Evolutionary conservation across 2,113 vertebrate species (phyloP).

Genomic region (Eolophus roseicapilla): DNA sequence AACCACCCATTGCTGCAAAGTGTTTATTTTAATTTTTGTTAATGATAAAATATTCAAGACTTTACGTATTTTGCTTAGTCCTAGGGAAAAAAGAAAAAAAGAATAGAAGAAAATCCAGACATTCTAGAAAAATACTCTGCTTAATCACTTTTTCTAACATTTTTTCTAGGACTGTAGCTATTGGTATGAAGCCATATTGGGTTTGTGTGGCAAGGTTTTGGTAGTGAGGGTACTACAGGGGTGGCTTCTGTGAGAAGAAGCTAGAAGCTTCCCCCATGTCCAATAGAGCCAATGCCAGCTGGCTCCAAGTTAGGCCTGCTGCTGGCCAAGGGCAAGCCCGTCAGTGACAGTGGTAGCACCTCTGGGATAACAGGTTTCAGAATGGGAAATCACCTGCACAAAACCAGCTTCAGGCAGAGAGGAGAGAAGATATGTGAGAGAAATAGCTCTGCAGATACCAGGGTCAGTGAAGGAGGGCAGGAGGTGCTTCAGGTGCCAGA

Average conservation of each 20-base stretch:
- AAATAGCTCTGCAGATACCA: neutral
- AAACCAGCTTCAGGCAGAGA: neutral
- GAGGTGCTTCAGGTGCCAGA: neutral
- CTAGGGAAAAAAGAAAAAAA: neutral
- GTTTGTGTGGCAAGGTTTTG: neutral
- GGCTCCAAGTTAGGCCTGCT: neutral
- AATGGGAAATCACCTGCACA: neutral
- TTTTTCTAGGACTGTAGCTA: neutral
- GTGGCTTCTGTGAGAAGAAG: neutral
- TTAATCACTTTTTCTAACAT: neutral
- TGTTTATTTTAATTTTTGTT: neutral
- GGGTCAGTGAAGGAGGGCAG: neutral
- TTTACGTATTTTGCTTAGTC: neutral
- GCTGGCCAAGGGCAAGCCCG: neutral
- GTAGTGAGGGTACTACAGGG: neutral
- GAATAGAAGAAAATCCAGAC: neutral
- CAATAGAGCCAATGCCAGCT: neutral
- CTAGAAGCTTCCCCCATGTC: neutral
- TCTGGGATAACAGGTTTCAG: neutral
- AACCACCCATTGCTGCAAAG: neutral
- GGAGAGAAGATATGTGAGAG: neutral
- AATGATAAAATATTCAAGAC: neutral
- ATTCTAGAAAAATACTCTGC: neutral
- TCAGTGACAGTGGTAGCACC: neutral
- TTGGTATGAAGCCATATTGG: neutral